A percentile compares a stretch with the other conserved stretches of the same genome.
Conservation (phyloP, 2,797 vertebrate genomes). For the Selene dorsalis region DNA sequence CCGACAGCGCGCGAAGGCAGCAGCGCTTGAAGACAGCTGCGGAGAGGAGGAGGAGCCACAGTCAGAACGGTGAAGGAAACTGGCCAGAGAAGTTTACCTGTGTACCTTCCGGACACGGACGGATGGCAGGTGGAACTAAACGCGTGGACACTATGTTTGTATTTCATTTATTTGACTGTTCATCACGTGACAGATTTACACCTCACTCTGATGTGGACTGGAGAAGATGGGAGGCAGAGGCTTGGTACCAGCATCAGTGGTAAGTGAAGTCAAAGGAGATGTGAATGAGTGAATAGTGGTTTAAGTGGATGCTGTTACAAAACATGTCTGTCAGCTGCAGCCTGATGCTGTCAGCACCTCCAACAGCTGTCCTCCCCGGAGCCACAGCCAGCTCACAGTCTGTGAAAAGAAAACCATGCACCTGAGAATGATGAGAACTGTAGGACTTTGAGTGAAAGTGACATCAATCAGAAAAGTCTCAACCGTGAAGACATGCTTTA, state of each 20-base stretch:
- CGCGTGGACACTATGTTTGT: not conserved
- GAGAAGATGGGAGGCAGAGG: not conserved
- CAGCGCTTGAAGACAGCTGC: not conserved
- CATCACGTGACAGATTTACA: not conserved
- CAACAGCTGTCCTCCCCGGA: not conserved
- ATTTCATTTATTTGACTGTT: not conserved
- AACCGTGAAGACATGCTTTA: too few species aligned
- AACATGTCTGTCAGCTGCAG: slow-evolving; percentile 11
- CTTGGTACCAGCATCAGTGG: not conserved
- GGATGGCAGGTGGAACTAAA: not conserved
- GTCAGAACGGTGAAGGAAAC: not conserved
- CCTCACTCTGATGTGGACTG: not conserved
- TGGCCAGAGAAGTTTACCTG: not conserved
- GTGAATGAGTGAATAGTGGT: too few species aligned
- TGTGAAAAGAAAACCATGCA: not conserved
- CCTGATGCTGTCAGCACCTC: not conserved
- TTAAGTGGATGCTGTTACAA: too few species aligned
- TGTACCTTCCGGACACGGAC: not conserved
- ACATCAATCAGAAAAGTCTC: too few species aligned
- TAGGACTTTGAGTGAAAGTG: too few species aligned
- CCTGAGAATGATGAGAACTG: too few species aligned
- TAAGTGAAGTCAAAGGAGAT: slow-evolving; percentile 24
- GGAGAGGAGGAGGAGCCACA: not conserved
- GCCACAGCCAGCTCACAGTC: not conserved
- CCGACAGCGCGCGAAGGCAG: slow-evolving; percentile 25